phyloP scores from a whole-genome alignment of 2,888 invertebrate species.

The Ceratothoa steindachneri region DNA sequence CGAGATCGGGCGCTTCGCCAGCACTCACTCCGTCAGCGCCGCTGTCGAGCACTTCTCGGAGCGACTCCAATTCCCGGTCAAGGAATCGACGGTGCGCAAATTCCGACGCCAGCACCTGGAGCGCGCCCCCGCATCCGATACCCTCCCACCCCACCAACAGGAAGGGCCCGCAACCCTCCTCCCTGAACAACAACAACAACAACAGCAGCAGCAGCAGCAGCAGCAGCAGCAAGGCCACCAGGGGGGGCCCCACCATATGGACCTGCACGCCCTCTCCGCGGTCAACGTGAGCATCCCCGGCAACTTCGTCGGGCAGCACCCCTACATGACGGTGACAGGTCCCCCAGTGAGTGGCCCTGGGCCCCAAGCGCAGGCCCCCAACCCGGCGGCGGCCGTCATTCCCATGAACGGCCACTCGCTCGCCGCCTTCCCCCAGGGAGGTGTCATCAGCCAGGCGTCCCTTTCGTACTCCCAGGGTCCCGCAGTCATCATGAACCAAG shows the following conservation, averaged over 20 bases:
- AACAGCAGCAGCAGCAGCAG: constrained; percentile 22
- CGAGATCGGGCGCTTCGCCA: constrained; percentile 50
- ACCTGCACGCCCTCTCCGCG: constrained; percentile 45
- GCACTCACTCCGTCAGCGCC: constrained; percentile 45
- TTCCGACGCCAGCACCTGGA: constrained; percentile 49
- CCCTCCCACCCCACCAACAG: background rate
- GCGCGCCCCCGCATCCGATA: background rate
- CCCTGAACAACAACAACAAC: constrained; percentile 16
- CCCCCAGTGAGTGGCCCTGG: constrained; percentile 16
- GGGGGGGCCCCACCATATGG: constrained; percentile 27
- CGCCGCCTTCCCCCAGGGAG: constrained; percentile 42
- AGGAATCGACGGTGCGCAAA: constrained; percentile 50
- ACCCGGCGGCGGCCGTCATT: constrained; percentile 36
- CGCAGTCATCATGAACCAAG: constrained; percentile 49
- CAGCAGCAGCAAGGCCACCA: constrained; percentile 26
- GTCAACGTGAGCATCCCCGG: constrained; percentile 38
- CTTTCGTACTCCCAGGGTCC: constrained; percentile 45
- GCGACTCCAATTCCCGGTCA: constrained; percentile 49
- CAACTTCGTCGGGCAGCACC: constrained; percentile 47
- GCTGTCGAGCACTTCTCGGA: constrained; percentile 49
- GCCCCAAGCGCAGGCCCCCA: constrained; percentile 36
- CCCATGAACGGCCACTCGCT: constrained; percentile 40
- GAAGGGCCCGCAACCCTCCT: background rate
- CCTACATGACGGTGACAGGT: constrained; percentile 28
- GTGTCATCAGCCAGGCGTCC: constrained; percentile 37